phyloP scores from a whole-genome alignment of 2,888 invertebrate species.

The Chaitophorus viminalis region DNA sequence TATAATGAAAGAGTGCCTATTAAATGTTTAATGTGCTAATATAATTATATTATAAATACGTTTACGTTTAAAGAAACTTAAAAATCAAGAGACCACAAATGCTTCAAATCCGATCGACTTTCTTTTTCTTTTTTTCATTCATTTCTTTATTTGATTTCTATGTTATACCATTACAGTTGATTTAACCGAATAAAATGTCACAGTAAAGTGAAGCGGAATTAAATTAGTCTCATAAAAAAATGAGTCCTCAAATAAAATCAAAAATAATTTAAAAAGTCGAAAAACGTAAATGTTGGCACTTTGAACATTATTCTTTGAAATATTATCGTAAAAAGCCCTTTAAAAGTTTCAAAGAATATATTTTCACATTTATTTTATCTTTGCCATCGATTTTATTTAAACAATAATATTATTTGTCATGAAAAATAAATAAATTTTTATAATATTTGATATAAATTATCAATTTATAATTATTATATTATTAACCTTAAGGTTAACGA shows the following conservation, averaged over 20 bases:
- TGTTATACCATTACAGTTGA: not conserved
- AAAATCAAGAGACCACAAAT: not conserved
- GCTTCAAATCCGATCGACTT: not conserved
- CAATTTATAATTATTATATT: too few relatives aligned
- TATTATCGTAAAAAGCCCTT: not conserved
- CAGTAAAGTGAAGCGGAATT: not conserved
- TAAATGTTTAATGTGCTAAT: not conserved
- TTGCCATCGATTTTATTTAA: not conserved
- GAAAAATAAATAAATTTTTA: not conserved
- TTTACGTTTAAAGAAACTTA: not conserved
- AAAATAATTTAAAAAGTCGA: not conserved
- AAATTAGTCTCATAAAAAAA: not conserved
- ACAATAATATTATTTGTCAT: not conserved
- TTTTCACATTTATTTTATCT: not conserved
- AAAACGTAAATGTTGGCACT: not conserved
- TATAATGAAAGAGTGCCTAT: not conserved
- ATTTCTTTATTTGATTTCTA: not conserved
- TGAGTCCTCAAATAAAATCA: not conserved
- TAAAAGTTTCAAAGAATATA: not conserved
- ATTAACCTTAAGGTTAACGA: too few relatives aligned
- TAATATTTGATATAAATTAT: not conserved
- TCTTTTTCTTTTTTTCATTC: not conserved
- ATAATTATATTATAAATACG: not conserved
- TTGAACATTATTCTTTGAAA: not conserved
- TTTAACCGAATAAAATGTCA: slow-evolving; percentile 16